phyloP scores from a whole-genome alignment of 2,113 vertebrate genomes.

The Arizona elegans region DNA sequence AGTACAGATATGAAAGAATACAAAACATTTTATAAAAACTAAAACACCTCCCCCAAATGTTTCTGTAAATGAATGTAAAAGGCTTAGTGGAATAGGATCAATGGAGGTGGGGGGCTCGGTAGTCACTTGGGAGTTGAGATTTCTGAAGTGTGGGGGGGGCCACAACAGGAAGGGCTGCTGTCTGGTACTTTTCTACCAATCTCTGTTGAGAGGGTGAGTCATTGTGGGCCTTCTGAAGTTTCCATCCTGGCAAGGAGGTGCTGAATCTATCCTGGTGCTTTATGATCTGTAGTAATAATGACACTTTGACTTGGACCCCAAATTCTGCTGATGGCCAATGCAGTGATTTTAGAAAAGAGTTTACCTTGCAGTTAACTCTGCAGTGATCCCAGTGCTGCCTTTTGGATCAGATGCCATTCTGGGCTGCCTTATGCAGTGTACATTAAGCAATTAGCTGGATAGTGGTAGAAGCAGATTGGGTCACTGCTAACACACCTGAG shows the following conservation, averaged over 20 bases:
- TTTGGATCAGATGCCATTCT: neutral
- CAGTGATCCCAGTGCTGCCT: neutral
- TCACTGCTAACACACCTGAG: neutral
- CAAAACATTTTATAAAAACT: neutral
- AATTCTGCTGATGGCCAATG: neutral
- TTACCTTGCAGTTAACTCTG: neutral
- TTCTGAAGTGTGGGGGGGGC: neutral
- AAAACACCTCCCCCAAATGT: neutral
- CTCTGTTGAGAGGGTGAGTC: neutral
- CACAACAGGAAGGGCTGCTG: neutral
- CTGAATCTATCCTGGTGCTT: neutral
- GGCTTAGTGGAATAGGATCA: neutral
- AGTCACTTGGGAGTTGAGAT: neutral
- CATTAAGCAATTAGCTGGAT: neutral
- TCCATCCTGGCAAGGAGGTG: neutral
- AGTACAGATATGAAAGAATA: neutral
- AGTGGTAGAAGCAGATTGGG: neutral
- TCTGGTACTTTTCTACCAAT: neutral
- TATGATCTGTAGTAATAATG: neutral
- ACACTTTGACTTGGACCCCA: neutral
- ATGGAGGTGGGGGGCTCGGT: neutral
- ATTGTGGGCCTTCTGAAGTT: neutral
- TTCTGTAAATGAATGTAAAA: neutral
- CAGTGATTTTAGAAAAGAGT: neutral
- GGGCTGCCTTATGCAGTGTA: neutral